Conservation (phyloP, 2,888 invertebrate species). For the Hypsopygia costalis region DNA sequence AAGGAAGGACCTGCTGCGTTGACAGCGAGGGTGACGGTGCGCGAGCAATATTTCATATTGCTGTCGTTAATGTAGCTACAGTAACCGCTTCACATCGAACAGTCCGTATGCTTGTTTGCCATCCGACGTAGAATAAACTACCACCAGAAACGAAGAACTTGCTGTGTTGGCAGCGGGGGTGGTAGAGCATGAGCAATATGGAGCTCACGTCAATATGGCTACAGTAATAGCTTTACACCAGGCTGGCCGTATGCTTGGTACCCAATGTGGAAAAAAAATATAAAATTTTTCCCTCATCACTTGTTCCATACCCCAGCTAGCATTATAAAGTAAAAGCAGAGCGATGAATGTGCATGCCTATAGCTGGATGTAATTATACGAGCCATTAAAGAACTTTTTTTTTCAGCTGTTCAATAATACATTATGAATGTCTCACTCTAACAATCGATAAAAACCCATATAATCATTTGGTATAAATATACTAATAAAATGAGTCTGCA, state of each 20-base stretch:
- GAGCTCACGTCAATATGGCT: too few species aligned
- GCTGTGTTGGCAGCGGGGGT: too few species aligned
- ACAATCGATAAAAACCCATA: not conserved
- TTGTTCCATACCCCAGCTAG: constrained; percentile 16
- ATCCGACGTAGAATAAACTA: not conserved
- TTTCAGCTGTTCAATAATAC: constrained; percentile 8
- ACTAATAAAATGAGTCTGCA: too few species aligned
- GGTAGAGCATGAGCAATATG: too few species aligned
- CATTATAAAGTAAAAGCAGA: constrained; percentile 41
- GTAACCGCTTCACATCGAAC: too few species aligned
- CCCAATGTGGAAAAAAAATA: not conserved
- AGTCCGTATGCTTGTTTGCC: not conserved
- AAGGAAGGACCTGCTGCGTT: too few species aligned
- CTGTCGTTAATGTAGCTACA: too few species aligned
- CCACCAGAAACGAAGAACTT: too few species aligned
- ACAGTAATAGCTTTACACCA: too few species aligned
- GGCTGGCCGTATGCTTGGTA: not conserved
- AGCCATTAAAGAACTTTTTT: constrained; percentile 38
- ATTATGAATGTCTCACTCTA: not conserved
- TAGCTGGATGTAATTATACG: constrained; percentile 46
- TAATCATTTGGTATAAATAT: too few species aligned
- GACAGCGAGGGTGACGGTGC: too few species aligned
- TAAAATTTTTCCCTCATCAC: not conserved
- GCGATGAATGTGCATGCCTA: constrained; percentile 43
- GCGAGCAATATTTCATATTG: too few species aligned